Evolutionary conservation across 2,888 invertebrate genomes (phyloP).

Genomic region (Apotomis betuletana): DNA sequence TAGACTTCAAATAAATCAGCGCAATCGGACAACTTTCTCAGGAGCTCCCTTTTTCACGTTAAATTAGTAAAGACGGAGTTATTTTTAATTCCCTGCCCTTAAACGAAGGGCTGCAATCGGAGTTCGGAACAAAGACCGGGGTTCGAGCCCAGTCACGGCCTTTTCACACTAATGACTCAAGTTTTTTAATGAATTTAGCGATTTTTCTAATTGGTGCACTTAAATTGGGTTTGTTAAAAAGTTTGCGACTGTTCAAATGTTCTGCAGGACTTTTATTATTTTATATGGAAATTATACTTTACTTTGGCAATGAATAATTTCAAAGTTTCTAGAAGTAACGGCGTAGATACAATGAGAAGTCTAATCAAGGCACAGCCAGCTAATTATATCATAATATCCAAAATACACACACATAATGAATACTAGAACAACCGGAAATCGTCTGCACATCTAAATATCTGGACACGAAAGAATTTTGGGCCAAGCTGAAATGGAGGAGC

Average conservation of each 20-base stretch:
- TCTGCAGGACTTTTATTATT: background rate
- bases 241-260: background rate
- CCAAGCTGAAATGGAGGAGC: too few relatives aligned
- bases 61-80: constrained; percentile 56
- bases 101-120: constrained; percentile 52
- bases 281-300: background rate
- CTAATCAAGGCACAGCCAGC: too few relatives aligned
- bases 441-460: too few relatives aligned
- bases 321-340: too few relatives aligned
- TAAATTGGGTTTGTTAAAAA: constrained; percentile 35
- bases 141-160: constrained; percentile 25
- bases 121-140: constrained; percentile 38
- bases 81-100: constrained; percentile 53
- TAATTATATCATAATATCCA: too few relatives aligned
- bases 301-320: too few relatives aligned
- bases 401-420: too few relatives aligned
- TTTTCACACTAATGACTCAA: constrained; percentile 32
- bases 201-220: constrained; percentile 38
- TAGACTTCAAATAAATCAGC: background rate
- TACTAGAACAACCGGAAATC: too few relatives aligned
- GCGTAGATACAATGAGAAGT: too few relatives aligned
- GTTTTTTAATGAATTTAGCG: constrained; percentile 26
- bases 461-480: too few relatives aligned
- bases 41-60: constrained; percentile 22
- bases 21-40: background rate